Conservation (phyloP, 2,888 invertebrate species). For the Latrodectus elegans region DNA sequence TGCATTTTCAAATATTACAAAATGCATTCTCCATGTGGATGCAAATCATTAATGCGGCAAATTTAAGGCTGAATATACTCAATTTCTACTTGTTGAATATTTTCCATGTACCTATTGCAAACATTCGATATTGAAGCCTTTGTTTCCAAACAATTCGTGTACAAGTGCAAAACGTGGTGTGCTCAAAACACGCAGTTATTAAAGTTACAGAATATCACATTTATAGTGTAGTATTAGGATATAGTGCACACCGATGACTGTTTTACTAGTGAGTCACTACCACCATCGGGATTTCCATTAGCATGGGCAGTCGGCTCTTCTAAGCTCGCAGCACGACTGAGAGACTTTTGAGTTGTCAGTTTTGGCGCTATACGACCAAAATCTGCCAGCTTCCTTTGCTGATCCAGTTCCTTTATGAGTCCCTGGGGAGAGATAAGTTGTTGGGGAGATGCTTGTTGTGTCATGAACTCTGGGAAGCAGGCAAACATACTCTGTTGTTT, state of each 20-base stretch:
- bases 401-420: slow-evolving; percentile 43
- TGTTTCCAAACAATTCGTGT: slow-evolving; percentile 15
- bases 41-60: no score
- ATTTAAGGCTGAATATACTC: no score
- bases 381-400: slow-evolving; percentile 38
- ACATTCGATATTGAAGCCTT: slow-evolving; percentile 14
- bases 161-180: background rate
- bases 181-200: background rate
- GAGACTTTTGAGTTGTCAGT: slow-evolving; percentile 49
- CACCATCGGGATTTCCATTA: slow-evolving; percentile 42
- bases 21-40: no score
- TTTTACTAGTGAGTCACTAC: slow-evolving; percentile 34
- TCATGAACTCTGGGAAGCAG: slow-evolving; percentile 71
- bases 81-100: no score
- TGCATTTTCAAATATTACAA: no score
- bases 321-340: slow-evolving; percentile 59
- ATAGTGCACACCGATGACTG: slow-evolving; percentile 58
- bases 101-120: background rate
- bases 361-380: slow-evolving; percentile 42
- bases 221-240: slow-evolving; percentile 45
- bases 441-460: slow-evolving; percentile 61
- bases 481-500: slow-evolving; percentile 72
- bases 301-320: slow-evolving; percentile 56
- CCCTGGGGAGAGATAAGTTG: slow-evolving; percentile 50
- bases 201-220: background rate